Evolutionary conservation across 2,113 vertebrate species (phyloP).

Genomic region (Calidris pugnax): DNA sequence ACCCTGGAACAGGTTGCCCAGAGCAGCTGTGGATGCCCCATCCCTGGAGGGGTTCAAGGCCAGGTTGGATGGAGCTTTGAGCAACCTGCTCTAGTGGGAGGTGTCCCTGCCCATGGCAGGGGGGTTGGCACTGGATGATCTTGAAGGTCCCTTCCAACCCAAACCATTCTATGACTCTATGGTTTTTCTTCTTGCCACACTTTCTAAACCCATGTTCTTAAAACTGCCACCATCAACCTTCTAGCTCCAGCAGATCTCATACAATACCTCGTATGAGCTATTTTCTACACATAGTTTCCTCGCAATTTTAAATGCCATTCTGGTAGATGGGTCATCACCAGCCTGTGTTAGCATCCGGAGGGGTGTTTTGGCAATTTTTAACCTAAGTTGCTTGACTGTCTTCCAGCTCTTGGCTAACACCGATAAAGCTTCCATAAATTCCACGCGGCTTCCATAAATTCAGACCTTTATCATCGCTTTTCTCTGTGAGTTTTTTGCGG

Average conservation of each 20-base stretch:
- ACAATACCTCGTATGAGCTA: not conserved
- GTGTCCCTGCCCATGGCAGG: no score
- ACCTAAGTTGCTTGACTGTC: not conserved
- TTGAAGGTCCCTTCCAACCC: no score
- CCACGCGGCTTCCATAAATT: not conserved
- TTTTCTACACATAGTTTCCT: not conserved
- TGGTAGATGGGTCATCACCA: not conserved
- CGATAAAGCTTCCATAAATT: not conserved
- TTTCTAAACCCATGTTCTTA: not conserved
- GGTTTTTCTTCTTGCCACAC: not conserved
- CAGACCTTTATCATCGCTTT: not conserved
- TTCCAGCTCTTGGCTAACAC: not conserved
- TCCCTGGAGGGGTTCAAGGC: no score
- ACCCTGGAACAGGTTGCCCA: no score
- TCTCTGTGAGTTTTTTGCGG: not conserved
- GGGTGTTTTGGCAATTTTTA: not conserved
- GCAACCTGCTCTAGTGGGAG: no score
- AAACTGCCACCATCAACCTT: not conserved
- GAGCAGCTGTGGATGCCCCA: no score
- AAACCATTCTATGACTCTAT: no score
- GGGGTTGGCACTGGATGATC: no score
- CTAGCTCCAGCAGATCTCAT: not conserved
- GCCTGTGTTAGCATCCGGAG: not conserved
- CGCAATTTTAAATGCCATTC: not conserved
- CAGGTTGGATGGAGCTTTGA: no score